A percentile compares a stretch with the other conserved stretches of the same genome.
Conservation (phyloP, 1,140 invertebrate genomes). For the Eciton burchellii region DNA sequence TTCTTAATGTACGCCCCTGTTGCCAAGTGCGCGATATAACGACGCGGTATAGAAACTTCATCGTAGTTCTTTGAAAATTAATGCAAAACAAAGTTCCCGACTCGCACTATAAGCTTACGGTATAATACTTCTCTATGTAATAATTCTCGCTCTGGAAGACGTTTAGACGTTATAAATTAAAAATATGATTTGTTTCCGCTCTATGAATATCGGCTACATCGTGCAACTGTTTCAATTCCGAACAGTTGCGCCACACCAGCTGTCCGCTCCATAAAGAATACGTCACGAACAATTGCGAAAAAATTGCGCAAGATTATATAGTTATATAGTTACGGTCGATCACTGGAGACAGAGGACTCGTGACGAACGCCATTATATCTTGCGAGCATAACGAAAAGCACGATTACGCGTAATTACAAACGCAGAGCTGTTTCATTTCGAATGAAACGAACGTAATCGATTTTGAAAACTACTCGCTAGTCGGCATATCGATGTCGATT, state of each 20-base stretch:
- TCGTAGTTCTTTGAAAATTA: slow-evolving; percentile 39
- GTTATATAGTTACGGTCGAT: slow-evolving; percentile 53
- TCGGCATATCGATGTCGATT: slow-evolving; percentile 32
- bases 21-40: slow-evolving; percentile 2
- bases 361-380: slow-evolving; percentile 29
- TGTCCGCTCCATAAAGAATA: slow-evolving; percentile 35
- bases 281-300: slow-evolving; percentile 44
- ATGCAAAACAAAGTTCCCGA: slow-evolving; percentile 50
- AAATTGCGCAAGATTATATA: slow-evolving; percentile 58
- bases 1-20: slow-evolving; percentile 11
- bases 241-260: slow-evolving; percentile 50
- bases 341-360: slow-evolving; percentile 36
- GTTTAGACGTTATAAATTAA: slow-evolving; percentile 33
- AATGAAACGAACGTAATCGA: too few relatives aligned
- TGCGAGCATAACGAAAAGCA: slow-evolving; percentile 20
- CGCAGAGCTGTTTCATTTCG: slow-evolving; percentile 29
- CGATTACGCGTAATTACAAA: slow-evolving; percentile 47
- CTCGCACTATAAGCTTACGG: not conserved
- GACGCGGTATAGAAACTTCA: slow-evolving; percentile 28
- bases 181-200: slow-evolving; percentile 51
- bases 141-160: slow-evolving; percentile 4
- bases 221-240: slow-evolving; percentile 56
- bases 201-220: slow-evolving; percentile 14
- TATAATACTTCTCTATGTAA: not conserved
- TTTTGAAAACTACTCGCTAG: slow-evolving; percentile 20